phyloP scores from a whole-genome alignment of 2,888 invertebrate species.

The Neoscelio sp. region DNA sequence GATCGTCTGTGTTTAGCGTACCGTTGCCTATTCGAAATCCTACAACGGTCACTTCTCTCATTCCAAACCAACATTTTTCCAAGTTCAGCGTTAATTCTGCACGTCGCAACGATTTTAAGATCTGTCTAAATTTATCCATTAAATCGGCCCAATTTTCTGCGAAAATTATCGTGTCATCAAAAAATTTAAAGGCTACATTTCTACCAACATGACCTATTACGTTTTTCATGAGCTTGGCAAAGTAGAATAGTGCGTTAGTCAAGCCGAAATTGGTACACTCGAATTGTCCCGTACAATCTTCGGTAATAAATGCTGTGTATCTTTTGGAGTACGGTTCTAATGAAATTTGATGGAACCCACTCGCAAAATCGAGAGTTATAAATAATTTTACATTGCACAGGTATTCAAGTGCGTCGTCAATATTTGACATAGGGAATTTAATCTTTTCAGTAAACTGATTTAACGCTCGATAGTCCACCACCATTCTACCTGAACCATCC shows the following conservation, averaged over 20 bases:
- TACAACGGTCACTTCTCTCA: conserved; percentile 8
- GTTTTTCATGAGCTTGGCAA: conserved; percentile 24
- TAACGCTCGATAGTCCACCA: conserved; percentile 17
- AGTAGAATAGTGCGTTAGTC: conserved; percentile 12
- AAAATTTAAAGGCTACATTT: conserved; percentile 8
- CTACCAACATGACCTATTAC: not conserved
- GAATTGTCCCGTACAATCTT: conserved; percentile 14
- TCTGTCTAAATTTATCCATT: not conserved
- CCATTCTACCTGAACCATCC: conserved; percentile 14
- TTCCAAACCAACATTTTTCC: conserved; percentile 13
- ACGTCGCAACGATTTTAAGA: not conserved
- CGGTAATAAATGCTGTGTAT: conserved; percentile 23
- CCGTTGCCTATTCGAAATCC: conserved; percentile 8
- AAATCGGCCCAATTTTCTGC: not conserved
- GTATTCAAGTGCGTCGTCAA: conserved; percentile 17
- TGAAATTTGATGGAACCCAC: conserved; percentile 19
- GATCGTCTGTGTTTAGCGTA: not conserved
- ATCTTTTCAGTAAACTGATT: conserved; percentile 10
- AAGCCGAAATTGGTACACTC: conserved; percentile 23
- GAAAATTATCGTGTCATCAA: conserved; percentile 15
- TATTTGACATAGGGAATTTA: conserved; percentile 14
- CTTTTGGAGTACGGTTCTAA: not conserved
- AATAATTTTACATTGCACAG: not conserved
- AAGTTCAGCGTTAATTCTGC: conserved; percentile 4
- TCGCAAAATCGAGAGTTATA: conserved; percentile 19